Base-by-base conservation (phyloP, 64 coral and sea anemone species). In the Astreopora myriophthalma region DNA sequence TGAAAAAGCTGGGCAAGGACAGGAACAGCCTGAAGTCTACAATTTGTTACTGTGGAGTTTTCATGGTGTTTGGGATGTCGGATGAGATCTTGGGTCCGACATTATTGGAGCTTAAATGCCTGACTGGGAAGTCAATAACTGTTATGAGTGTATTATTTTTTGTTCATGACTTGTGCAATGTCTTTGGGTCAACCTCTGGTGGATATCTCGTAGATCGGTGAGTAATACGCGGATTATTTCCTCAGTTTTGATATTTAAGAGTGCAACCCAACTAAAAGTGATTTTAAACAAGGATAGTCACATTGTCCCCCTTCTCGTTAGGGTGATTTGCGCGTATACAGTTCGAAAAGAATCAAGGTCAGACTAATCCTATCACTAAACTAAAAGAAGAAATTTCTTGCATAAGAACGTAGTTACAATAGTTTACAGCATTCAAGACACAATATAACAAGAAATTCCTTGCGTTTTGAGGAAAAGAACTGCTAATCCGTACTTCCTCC, bases 51-150 rank as follows among this genome's bases (percentile, higher is more conserved):
- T 97, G 95, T n/a, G 95, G 95, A 60, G 95, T 97, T 0, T 97
- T 97, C 65, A 94, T 94, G 95, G 95, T 97, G 34, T 97, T 97
- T 82, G 95, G 95, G 16, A 97, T 97, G 95, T 97, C 95, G 24
- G 95, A 97, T 75, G 95, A 97, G 65, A 92, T 97, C 4, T 38
- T 97, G n/a, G 95, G 95, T 6, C 95, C 95, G 2, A 97, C 95
- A 16, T 74, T 97, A 23, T 68, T 97, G 42, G 95, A 97, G 46
- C 65, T 97, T 0, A 82, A 83, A 72, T 97, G 95, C 22, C 36
- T 97, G 8, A 94, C 95, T 22, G 95, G 95, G 34, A 92, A 97
- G 77, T 86, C 95, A 22, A 90, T 97, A 23, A 97, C 95, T 14
- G 70, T 97, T 0, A 97, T 97, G 95, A 97, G 95, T 67, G 77